These are phyloP conservation scores for Lophotriccus pileatus DNA, from an alignment of 2,797 vertebrate species.

Conservation along the genomic window DNA sequence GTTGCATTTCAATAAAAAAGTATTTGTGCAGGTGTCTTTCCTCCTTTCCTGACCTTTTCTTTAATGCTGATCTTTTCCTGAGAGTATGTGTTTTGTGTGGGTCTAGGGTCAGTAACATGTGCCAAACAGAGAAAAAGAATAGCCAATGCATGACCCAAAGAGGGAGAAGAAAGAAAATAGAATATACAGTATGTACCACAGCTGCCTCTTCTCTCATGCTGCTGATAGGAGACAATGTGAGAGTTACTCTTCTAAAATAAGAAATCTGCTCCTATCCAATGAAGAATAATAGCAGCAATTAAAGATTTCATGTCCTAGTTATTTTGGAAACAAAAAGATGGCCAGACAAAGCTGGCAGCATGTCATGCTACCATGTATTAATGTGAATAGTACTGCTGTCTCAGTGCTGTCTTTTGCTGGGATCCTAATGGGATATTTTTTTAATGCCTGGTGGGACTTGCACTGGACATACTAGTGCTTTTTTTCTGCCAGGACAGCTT, in stretches of 20 bases:
- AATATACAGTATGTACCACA: background rate
- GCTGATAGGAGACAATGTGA: background rate
- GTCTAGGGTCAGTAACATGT: background rate
- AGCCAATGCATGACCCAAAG: background rate
- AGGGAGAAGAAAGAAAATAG: background rate
- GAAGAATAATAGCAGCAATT: background rate
- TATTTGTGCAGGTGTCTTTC: background rate
- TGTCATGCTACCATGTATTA: background rate
- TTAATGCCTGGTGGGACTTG: background rate
- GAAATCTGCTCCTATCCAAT: background rate
- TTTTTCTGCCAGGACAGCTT: background rate
- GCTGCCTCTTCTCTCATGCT: background rate
- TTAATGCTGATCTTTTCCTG: background rate
- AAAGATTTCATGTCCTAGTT: background rate
- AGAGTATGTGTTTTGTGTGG: background rate
- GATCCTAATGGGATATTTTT: background rate
- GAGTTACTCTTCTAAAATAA: background rate
- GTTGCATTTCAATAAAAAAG: background rate
- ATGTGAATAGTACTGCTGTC: background rate
- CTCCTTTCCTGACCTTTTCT: background rate
- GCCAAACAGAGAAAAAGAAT: background rate
- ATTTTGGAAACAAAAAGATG: background rate
- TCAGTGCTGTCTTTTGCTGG: background rate
- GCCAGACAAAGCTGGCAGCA: background rate
- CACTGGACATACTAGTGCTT: background rate